Evolutionary conservation across 2,113 vertebrate genomes (phyloP), one percentile per base, ranked within the genome.

Genomic region (Chlorodrepanis virens): DNA sequence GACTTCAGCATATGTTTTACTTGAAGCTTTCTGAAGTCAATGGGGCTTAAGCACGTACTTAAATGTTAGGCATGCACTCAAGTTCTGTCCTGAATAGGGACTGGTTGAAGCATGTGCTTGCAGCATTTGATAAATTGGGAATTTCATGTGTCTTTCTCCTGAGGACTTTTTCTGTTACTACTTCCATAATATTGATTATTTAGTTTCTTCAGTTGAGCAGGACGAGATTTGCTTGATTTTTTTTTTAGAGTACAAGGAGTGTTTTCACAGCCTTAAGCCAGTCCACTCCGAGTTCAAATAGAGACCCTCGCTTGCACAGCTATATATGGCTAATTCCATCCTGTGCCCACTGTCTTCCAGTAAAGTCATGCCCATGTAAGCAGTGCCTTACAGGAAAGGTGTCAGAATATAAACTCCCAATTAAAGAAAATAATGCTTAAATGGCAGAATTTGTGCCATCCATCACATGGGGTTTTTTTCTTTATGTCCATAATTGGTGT

Each of bases 401-500:
- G 97, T 97, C 89, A 82, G 97, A 96, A 97, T 96, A 93, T 97
- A 97, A 98, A 98, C 97, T 88, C 93, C 54, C 90, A 97, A 97
- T 94, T 94, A 97, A 94, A 98, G 98, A 97, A 98, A 97, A 97
- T 95, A 65, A 94, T 97, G 98, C 95, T 93, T 95, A 97, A 97
- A 95, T 97, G 83, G 96, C 87, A 93, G 87, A 90, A 93, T 96
- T 96, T 95, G 84, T 92, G 90, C 95, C 53, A 83, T 96, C 83
- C 85, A 92, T 94, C 96, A 86, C 92, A 45, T 13, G 88, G 25
- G 37, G 2, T 13, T 94, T 95, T 94, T 95, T 95, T 96, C 98
- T 97, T 98, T 98, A 98, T 94, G 98, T 99, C 99, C 99, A 99
- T 99, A 99, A 99, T 99, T 99, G 99, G 99, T 98, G 98, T 97